phyloP scores from a whole-genome alignment of 2,888 invertebrate genomes.

The Cheilosia vernalis region DNA sequence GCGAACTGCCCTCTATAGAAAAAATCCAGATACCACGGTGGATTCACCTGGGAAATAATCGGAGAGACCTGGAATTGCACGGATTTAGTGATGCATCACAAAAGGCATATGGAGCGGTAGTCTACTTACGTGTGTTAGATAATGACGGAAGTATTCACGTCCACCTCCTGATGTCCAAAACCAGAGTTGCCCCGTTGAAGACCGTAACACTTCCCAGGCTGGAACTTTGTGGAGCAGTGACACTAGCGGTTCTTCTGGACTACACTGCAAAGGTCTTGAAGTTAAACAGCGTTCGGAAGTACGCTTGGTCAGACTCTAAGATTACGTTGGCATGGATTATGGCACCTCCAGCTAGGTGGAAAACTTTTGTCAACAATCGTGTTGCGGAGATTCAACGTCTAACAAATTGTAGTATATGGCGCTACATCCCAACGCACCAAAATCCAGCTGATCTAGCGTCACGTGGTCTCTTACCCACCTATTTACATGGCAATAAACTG shows the following conservation, averaged over 20 bases:
- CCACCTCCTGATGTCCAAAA: conserved; percentile 49
- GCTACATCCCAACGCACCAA: conserved; percentile 50
- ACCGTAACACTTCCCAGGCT: conserved; percentile 60
- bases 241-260: conserved; percentile 44
- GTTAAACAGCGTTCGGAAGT: conserved; percentile 11
- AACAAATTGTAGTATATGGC: conserved; percentile 36
- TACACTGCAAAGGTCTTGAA: not conserved
- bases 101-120: conserved; percentile 8
- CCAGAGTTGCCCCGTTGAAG: conserved; percentile 64
- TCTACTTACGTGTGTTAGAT: conserved; percentile 13
- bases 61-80: too few relatives aligned
- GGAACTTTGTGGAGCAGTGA: conserved; percentile 57
- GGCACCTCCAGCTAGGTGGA: conserved; percentile 33
- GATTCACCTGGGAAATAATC: too few relatives aligned
- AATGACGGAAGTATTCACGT: not conserved
- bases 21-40: not conserved
- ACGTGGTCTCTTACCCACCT: conserved; percentile 19
- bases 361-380: conserved; percentile 70
- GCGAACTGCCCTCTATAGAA: conserved; percentile 8
- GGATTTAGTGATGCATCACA: not conserved
- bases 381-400: conserved; percentile 57
- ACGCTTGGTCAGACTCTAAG: conserved; percentile 65
- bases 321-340: conserved; percentile 65
- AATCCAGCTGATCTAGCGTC: conserved; percentile 72
- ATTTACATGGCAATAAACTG: not conserved